phyloP scores from a whole-genome alignment of 2,113 vertebrate species.

The Cyphomyrus plagiostoma region DNA sequence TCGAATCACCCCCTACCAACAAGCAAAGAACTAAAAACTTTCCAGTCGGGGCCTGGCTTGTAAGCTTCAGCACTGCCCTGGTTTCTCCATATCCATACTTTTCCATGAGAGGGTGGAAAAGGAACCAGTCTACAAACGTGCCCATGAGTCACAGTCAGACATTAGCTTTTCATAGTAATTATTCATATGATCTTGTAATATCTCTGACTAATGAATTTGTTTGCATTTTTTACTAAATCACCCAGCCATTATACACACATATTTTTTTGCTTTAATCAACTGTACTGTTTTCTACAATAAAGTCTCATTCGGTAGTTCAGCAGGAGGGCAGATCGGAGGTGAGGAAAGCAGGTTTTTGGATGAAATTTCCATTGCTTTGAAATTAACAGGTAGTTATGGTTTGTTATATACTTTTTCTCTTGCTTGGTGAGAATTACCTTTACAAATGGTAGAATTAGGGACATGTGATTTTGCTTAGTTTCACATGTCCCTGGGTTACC shows the following conservation, averaged over 20 bases:
- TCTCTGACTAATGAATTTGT: not conserved
- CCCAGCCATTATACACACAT: not conserved
- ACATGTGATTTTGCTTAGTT: not conserved
- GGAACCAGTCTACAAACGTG: not conserved
- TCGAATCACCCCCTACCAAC: not conserved
- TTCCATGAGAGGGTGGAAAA: not conserved
- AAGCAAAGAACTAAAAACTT: not conserved
- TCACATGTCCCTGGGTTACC: not conserved
- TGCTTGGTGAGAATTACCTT: not conserved
- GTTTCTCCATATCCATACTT: not conserved
- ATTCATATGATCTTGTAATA: not conserved
- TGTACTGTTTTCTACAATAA: not conserved
- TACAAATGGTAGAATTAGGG: not conserved
- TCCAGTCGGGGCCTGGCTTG: fast-evolving
- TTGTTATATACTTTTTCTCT: not conserved
- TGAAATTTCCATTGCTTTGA: not conserved
- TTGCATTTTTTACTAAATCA: not conserved
- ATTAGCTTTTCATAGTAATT: not conserved
- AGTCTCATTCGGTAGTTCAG: not conserved
- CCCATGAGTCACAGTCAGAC: not conserved
- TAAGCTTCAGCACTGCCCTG: not conserved
- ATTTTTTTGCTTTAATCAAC: not conserved
- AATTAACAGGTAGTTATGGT: not conserved
- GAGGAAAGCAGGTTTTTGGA: not conserved
- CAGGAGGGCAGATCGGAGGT: not conserved